These are phyloP conservation scores for Tetranychus truncatus DNA, from an alignment of 2,888 invertebrate genomes.

Conservation along the genomic window DNA sequence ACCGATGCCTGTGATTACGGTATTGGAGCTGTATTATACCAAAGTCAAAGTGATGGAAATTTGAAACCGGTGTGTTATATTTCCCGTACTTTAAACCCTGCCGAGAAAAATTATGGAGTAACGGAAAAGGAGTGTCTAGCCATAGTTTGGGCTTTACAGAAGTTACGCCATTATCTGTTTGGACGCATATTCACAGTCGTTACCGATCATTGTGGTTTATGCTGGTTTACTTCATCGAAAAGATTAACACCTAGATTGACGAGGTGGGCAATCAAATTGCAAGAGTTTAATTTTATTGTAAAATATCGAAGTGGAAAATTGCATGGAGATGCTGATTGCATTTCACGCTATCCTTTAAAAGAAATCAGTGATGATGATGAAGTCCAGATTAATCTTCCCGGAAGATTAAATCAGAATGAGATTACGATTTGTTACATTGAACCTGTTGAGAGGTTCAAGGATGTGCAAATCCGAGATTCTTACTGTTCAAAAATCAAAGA, in stretches of 20 bases:
- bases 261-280: background rate
- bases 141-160: constrained; percentile 4
- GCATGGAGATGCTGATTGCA: constrained; percentile 5
- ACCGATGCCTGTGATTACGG: constrained; percentile 12
- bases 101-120: constrained; percentile 11
- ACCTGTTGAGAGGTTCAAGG: background rate
- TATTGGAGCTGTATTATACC: background rate
- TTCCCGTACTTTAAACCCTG: background rate
- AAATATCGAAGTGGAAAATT: background rate
- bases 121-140: constrained; percentile 15
- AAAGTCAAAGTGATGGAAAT: background rate
- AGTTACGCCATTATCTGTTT: constrained; percentile 14
- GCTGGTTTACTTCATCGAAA: background rate
- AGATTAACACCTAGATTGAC: background rate
- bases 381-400: background rate
- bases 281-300: background rate
- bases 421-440: too few relatives aligned
- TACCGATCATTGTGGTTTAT: constrained; percentile 14
- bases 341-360: background rate
- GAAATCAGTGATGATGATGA: background rate
- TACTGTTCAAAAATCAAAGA: background rate
- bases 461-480: background rate
- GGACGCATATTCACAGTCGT: constrained; percentile 1
- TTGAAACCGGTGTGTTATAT: background rate
- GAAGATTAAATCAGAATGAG: too few relatives aligned